Base-by-base conservation (phyloP, 2,797 vertebrate species). In the Oreochromis grahami region DNA sequence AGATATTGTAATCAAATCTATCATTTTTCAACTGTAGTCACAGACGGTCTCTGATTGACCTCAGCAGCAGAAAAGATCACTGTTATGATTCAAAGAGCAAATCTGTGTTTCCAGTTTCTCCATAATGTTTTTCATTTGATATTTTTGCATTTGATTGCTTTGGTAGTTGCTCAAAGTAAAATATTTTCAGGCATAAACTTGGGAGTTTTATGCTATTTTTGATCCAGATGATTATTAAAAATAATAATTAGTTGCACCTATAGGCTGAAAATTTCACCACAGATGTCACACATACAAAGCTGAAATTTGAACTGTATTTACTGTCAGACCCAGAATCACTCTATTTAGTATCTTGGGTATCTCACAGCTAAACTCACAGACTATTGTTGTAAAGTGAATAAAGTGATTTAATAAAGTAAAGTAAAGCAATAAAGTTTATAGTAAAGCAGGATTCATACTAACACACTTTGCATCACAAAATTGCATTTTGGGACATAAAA, bases 31-130 rank as follows among this genome's bases (percentile, higher is more conserved):
- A 48, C 24, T 12, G 24, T 72, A 43, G 24, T 13, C 10, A 50
- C 10, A 1, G 50, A 74, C 32, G 43, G 43, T 32, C 32, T 13
- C 9, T 13, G 43, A 0, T 50, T 0, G 15, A 2, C 43, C 21
- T 1, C 2, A 26, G 63, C 58, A 21, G 19, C 58, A 63, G 58
- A 63, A 63, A 38, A 63, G 19, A 63, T 72, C 41, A 72, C 9
- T 19, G 15, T 5, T 48, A 2, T 29, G n/a, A 0, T 68, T 68
- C 21, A 43, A 24, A 6, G 21, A 21, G n/a, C 60, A 65, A 41
- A 65, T 65, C 34, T 41, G 2, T 65, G 63, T 68, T 70, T 45
- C 2, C 2, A 19, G 68, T 15, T 45, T 72, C 68, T 3, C 14
- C 15, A 32, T 19, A 48, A 72, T 29, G 26, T 11, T 26, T 48